These are phyloP conservation scores for Caenorhabditis virilis DNA, from an alignment of 2,888 invertebrate genomes.

Conservation along the genomic window DNA sequence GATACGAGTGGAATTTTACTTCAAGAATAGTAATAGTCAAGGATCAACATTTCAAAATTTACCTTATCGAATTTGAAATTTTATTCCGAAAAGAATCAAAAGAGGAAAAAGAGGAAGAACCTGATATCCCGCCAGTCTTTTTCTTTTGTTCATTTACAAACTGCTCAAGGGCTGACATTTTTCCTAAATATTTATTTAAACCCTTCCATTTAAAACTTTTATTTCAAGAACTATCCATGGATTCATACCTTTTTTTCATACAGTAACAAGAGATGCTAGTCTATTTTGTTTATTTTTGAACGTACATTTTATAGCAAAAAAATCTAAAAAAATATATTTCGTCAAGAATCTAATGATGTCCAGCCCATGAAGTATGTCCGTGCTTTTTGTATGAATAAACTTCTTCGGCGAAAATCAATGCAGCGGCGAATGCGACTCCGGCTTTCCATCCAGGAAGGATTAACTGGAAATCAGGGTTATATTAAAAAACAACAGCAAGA, in stretches of 20 bases:
- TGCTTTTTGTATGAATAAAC: slow-evolving; percentile 56
- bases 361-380: slow-evolving; percentile 63
- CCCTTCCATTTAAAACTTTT: neutral
- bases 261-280: too few relatives aligned
- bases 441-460: slow-evolving; percentile 58
- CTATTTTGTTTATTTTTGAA: too few relatives aligned
- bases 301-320: neutral
- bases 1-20: slow-evolving; percentile 46
- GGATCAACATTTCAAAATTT: slow-evolving; percentile 3
- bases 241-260: neutral
- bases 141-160: slow-evolving; percentile 67
- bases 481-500: neutral
- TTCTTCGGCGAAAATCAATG: slow-evolving; percentile 61
- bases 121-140: slow-evolving; percentile 39
- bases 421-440: slow-evolving; percentile 58
- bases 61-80: slow-evolving; percentile 49
- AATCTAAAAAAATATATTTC: slow-evolving; percentile 1
- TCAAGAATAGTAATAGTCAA: slow-evolving; percentile 3
- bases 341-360: slow-evolving; percentile 45
- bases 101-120: slow-evolving; percentile 47
- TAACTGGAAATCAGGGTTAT: slow-evolving; percentile 38
- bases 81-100: slow-evolving; percentile 49
- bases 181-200: slow-evolving; percentile 3
- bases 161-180: slow-evolving; percentile 64
- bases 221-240: neutral